Conservation (phyloP, 2,888 invertebrate species). For the Terebella lapidaria region DNA sequence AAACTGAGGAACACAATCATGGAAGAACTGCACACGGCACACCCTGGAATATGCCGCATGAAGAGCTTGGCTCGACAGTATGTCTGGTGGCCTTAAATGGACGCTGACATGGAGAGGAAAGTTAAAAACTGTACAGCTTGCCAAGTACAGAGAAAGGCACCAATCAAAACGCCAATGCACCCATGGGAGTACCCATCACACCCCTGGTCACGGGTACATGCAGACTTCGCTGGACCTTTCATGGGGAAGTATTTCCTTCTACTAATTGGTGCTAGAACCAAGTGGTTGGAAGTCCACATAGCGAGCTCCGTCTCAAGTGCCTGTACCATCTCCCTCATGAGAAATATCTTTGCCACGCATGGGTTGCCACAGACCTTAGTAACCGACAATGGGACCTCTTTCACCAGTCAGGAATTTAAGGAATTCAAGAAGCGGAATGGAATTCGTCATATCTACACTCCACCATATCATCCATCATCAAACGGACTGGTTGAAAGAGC, state of each 20-base stretch:
- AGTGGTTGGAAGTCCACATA: not conserved
- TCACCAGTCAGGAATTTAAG: not conserved
- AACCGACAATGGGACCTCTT: not conserved
- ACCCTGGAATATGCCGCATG: slow-evolving; percentile 2
- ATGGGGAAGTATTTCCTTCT: not conserved
- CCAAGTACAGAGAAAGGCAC: not conserved
- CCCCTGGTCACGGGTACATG: not conserved
- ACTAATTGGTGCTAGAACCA: not conserved
- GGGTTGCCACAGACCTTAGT: not conserved
- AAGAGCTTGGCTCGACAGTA: not conserved
- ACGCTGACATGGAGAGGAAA: not conserved
- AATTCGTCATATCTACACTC: not conserved
- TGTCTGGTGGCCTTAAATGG: slow-evolving; percentile 5
- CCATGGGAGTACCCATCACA: not conserved
- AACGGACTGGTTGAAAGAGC: slow-evolving; percentile 1
- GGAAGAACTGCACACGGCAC: not conserved
- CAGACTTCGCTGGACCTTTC: not conserved
- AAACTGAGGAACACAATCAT: not conserved
- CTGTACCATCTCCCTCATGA: not conserved
- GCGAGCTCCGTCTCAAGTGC: not conserved
- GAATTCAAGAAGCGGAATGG: not conserved
- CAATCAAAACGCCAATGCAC: not conserved
- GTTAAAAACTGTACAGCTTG: not conserved
- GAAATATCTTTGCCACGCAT: not conserved
- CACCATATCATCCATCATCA: not conserved